A percentile compares a stretch with the other conserved stretches of the same genome.
Evolutionary conservation across 2,113 vertebrate species (phyloP).

Genomic region (Lathamus discolor): DNA sequence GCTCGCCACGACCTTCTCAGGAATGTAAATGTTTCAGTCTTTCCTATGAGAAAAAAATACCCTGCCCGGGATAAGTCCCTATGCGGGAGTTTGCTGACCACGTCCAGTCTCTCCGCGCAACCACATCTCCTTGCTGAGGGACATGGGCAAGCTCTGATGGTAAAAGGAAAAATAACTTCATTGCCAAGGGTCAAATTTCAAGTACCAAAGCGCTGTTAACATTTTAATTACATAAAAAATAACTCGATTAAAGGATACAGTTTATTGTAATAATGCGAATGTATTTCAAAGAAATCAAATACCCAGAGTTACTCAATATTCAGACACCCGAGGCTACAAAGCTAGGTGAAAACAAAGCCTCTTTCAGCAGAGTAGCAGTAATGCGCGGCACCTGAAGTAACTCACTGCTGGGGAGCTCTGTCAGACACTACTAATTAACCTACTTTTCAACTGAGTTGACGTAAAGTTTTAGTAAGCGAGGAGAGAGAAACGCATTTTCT

Average conservation of each 20-base stretch:
- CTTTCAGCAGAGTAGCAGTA: constrained; percentile 6
- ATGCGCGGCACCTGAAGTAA: constrained; percentile 59
- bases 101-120: background rate
- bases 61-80: background rate
- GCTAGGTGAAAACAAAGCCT: constrained; percentile 53
- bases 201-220: background rate
- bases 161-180: background rate
- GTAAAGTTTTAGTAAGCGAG: constrained; percentile 46
- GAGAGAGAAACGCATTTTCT: background rate
- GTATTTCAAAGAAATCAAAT: constrained; percentile 50
- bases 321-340: constrained; percentile 50
- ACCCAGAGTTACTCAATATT: constrained; percentile 50
- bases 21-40: background rate
- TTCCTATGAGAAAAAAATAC: background rate
- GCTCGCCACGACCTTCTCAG: background rate
- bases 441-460: constrained; percentile 55
- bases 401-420: constrained; percentile 61
- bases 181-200: background rate
- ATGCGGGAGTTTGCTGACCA: background rate
- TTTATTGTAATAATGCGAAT: background rate
- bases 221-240: constrained; percentile 7
- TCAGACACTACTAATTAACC: constrained; percentile 70
- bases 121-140: background rate
- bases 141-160: background rate
- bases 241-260: background rate